Conservation (phyloP, 2,113 vertebrate genomes). For the Hipposideros armiger region DNA sequence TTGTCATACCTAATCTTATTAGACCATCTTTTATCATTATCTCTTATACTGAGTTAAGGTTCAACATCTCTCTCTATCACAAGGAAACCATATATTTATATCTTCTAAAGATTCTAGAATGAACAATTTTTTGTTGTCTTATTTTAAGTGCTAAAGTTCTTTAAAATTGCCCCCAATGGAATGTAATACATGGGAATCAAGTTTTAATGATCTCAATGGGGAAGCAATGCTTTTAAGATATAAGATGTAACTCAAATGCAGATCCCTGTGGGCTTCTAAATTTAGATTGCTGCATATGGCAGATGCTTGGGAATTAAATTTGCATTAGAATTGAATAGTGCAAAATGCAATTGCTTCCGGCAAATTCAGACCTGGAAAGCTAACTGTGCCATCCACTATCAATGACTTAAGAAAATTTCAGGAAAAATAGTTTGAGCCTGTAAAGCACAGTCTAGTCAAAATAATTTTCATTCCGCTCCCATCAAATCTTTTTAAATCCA, state of each 20-base stretch:
- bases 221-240: conserved; percentile 43
- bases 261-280: conserved; percentile 32
- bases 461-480: background rate
- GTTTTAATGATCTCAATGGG: background rate
- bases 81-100: conserved; percentile 48
- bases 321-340: conserved; percentile 58
- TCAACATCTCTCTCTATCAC: conserved; percentile 7
- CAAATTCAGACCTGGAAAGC: conserved; percentile 22
- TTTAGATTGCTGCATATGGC: conserved; percentile 46
- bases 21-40: conserved; percentile 14
- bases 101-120: conserved; percentile 3
- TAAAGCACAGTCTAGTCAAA: background rate
- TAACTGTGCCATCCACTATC: background rate
- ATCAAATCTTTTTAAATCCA: background rate
- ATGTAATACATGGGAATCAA: background rate
- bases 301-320: conserved; percentile 67
- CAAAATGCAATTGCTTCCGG: conserved; percentile 45
- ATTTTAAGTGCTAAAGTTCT: background rate
- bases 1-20: conserved; percentile 35
- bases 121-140: conserved; percentile 38
- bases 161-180: conserved; percentile 11
- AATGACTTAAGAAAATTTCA: conserved; percentile 20
- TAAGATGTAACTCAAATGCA: conserved; percentile 42
- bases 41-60: background rate
- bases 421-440: background rate